Evolutionary conservation across 2,888 invertebrate species (phyloP), one percentile per base, ranked within the genome.

Genomic region (Spisula solida): DNA sequence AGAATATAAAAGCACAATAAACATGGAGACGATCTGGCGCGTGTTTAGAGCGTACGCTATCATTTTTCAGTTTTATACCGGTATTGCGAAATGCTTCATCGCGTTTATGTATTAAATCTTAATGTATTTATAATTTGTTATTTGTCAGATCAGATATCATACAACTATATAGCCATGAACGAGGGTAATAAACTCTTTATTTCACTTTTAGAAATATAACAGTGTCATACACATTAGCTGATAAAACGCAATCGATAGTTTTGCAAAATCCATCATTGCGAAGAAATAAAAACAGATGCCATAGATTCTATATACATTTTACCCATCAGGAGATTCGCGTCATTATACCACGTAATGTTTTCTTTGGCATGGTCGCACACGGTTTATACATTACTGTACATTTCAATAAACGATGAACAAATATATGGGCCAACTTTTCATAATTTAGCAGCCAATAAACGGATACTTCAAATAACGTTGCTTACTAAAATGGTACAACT

Each of bases 111-210:
- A 66, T 66, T 66, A n/a, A 66, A 66, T 25, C 5, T 66, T 66
- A 66, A 66, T 66, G 60, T 25, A 25, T 66, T 66, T 66, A 66
- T 66, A 66, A 66, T 66, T 66, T 66, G 60, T 25, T 66, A n/a
- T 66, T 51, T 66, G n/a, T 66, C 60, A 66, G 25, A 5, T 66
- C 10, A n/a, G 60, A 66, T 66, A 25, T 66, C 0, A 66, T 66
- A 66, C 60, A 66, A 12, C 60, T 66, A 12, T 25, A 66, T 25
- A 66, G 25, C 5, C n/a, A 66, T 25, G 60, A 25, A 66, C 25
- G 6, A 25, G 20, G 60, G 25, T 66, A 6, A 66, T 66, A 66
- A 25, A 25, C 20, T 25, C n/a, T 66, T 66, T 25, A 66, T 66
- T 66, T 66, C 1, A 66, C 10, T 66, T 66, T 25, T 10, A 25